Evolutionary conservation across 2,797 vertebrate species (phyloP).

Genomic region (Miichthys miiuy): DNA sequence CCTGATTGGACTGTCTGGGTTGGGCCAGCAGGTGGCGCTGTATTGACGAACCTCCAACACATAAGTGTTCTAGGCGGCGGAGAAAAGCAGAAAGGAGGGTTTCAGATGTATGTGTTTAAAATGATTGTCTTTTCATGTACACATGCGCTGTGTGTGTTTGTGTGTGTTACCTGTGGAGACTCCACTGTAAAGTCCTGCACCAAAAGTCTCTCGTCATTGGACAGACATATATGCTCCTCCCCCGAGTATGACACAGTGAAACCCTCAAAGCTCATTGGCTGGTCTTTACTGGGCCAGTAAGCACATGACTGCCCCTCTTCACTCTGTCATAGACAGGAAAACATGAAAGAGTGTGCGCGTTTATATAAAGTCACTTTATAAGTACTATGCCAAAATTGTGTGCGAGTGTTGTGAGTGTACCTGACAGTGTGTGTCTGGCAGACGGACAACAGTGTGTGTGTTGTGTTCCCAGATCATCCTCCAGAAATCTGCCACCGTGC

Average conservation of each 20-base stretch:
- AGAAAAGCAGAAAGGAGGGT: not conserved
- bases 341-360: not conserved
- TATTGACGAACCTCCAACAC: conserved; percentile 93
- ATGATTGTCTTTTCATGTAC: not conserved
- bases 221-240: conserved; percentile 90
- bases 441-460: conserved; percentile 89
- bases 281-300: conserved; percentile 94
- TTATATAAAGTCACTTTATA: not conserved
- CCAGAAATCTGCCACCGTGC: conserved; percentile 96
- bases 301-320: conserved; percentile 86
- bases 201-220: conserved; percentile 91
- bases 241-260: conserved; percentile 91
- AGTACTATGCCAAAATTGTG: not conserved
- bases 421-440: conserved; percentile 90
- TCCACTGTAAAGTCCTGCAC: conserved; percentile 93
- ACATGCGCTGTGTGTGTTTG: conserved; percentile 17
- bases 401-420: conserved; percentile 72
- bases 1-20: conserved; percentile 96
- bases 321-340: conserved; percentile 58
- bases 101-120: not conserved
- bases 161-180: conserved; percentile 89
- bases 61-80: conserved; percentile 87
- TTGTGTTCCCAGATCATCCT: conserved; percentile 97
- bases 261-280: conserved; percentile 92
- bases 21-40: conserved; percentile 93